Evolutionary conservation across 1,140 invertebrate species (phyloP).

Genomic region (Caenorhabditis remanei): DNA sequence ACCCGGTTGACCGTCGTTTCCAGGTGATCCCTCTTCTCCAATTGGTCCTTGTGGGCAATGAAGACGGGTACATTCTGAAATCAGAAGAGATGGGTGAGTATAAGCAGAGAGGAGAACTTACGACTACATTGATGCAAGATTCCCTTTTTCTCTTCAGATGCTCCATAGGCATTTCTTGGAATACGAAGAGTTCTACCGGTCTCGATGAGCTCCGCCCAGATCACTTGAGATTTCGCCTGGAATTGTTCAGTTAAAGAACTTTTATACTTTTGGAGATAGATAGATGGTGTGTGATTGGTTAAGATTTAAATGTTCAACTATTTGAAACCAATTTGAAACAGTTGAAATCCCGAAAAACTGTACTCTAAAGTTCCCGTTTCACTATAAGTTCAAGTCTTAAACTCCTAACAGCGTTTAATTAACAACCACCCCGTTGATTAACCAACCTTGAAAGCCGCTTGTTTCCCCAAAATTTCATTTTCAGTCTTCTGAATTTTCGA

Average conservation of each 20-base stretch:
- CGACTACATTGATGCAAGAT: slow-evolving; percentile 59
- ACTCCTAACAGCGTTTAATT: no score
- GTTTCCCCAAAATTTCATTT: slow-evolving; percentile 26
- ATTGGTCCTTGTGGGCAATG: slow-evolving; percentile 51
- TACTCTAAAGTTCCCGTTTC: no score
- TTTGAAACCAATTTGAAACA: no score
- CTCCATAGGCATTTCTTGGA: slow-evolving; percentile 39
- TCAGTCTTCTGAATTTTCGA: slow-evolving; percentile 45
- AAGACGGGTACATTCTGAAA: slow-evolving; percentile 59
- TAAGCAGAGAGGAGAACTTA: neutral
- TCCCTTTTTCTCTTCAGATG: slow-evolving; percentile 37
- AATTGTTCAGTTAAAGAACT: neutral
- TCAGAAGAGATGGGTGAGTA: no score
- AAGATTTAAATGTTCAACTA: no score
- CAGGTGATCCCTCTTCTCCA: slow-evolving; percentile 63
- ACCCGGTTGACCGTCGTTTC: slow-evolving; percentile 61
- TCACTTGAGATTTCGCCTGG: slow-evolving; percentile 51
- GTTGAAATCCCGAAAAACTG: no score
- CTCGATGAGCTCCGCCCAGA: slow-evolving; percentile 56
- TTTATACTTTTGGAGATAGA: no score
- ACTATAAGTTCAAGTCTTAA: no score
- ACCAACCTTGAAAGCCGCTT: slow-evolving; percentile 28
- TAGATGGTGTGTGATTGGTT: no score
- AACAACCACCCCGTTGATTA: no score
- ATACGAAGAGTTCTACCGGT: slow-evolving; percentile 45